Conservation (phyloP, 1,140 invertebrate species). For the Neodiprion fabricii region DNA sequence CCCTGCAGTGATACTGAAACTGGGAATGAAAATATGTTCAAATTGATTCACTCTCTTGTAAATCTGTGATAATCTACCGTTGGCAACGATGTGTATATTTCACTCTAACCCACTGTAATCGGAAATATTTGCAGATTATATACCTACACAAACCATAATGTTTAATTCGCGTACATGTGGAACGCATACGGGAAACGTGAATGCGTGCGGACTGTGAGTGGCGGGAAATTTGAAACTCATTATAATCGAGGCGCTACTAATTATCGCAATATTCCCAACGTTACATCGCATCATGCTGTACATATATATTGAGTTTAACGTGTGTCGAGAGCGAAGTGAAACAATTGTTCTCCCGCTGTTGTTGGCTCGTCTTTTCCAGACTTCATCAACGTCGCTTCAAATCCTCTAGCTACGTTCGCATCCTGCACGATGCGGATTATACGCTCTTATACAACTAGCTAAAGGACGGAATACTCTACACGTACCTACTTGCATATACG, state of each 20-base stretch:
- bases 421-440: too few species aligned
- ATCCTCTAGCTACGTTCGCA: too few species aligned
- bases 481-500: too few species aligned
- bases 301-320: background rate
- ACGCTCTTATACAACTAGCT: too few species aligned
- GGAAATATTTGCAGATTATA: background rate
- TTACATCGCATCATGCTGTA: background rate
- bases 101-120: background rate
- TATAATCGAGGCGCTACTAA: background rate
- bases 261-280: conserved; percentile 1
- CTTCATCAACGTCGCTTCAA: background rate
- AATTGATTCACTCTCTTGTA: too few species aligned
- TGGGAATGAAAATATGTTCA: too few species aligned
- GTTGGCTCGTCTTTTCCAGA: background rate
- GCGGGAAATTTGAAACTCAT: conserved; percentile 7
- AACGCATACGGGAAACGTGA: background rate
- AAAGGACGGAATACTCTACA: too few species aligned
- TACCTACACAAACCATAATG: background rate
- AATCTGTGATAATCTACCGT: too few species aligned
- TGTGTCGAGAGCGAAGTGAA: background rate
- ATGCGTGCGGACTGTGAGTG: background rate
- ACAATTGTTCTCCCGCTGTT: background rate
- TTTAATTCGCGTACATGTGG: too few species aligned
- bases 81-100: background rate
- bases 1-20: too few species aligned